Evolutionary conservation across 1,140 invertebrate species (phyloP).

Genomic region (Chrysomallon squamiferum): DNA sequence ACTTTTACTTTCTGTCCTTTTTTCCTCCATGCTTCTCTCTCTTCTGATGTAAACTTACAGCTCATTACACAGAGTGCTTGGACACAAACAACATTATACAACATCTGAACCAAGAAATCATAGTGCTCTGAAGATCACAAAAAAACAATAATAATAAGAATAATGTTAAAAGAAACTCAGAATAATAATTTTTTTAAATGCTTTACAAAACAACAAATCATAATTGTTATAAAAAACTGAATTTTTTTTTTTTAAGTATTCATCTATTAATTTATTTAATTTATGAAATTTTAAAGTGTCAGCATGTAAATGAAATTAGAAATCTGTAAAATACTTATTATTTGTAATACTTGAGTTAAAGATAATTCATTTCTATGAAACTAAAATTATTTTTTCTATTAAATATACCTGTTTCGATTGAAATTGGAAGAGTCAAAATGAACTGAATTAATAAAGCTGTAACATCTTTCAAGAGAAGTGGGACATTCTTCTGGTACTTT

Average conservation of each 20-base stretch:
- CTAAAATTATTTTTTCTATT: not conserved
- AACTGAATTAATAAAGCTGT: slow-evolving; percentile 85
- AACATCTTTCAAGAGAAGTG: slow-evolving; percentile 83
- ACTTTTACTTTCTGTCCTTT: slow-evolving; percentile 46
- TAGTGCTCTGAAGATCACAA: slow-evolving; percentile 76
- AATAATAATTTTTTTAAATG: no score
- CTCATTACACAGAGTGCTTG: slow-evolving; percentile 81
- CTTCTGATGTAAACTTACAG: slow-evolving; percentile 69
- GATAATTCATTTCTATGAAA: no score
- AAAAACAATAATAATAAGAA: not conserved
- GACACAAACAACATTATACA: slow-evolving; percentile 89
- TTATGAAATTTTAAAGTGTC: no score
- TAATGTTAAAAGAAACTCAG: not conserved
- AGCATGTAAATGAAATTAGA: no score
- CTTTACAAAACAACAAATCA: no score
- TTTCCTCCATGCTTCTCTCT: slow-evolving; percentile 65
- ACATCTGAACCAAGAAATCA: slow-evolving; percentile 80
- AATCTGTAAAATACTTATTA: no score
- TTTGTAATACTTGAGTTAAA: no score
- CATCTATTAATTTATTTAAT: no score
- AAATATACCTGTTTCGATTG: slow-evolving; percentile 84
- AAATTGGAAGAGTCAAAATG: slow-evolving; percentile 81
- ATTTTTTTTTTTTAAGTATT: no score
- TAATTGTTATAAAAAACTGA: no score
- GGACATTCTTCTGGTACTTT: slow-evolving; percentile 73